Conservation (phyloP, 2,888 invertebrate species). For the Kryphioiulus occultus region DNA sequence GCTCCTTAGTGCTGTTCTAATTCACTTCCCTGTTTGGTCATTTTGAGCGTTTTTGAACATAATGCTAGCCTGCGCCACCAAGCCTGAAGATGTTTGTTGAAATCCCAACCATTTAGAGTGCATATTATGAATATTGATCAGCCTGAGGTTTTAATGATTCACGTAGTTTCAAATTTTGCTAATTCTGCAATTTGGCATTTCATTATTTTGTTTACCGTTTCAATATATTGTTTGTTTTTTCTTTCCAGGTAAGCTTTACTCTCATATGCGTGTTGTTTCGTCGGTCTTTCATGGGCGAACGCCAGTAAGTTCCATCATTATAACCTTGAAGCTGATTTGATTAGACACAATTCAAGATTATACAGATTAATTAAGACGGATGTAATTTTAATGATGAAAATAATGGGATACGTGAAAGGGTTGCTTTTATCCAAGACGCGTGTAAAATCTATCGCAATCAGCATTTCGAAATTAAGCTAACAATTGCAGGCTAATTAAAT, state of each 20-base stretch:
- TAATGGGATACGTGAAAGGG: constrained; percentile 6
- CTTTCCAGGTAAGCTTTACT: background rate
- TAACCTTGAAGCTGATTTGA: constrained; percentile 5
- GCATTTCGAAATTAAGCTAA: background rate
- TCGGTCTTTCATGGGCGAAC: background rate
- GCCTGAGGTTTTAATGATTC: too few species aligned
- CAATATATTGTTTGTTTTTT: background rate
- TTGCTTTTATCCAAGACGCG: background rate
- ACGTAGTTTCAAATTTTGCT: background rate
- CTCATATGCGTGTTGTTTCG: background rate
- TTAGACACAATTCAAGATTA: background rate
- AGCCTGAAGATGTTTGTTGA: background rate
- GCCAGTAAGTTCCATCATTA: background rate
- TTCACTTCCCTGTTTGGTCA: background rate
- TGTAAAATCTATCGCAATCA: background rate
- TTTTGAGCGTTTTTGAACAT: background rate
- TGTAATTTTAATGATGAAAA: constrained; percentile 21
- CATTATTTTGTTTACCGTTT: too few species aligned
- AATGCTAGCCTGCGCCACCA: background rate
- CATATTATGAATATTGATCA: background rate
- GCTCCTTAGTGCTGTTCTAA: background rate
- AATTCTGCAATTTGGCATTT: too few species aligned
- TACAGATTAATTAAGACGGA: constrained; percentile 6
- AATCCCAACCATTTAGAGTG: background rate
- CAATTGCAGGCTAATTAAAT: constrained; percentile 10